These are phyloP conservation scores for Xanthia icteritia DNA, from an alignment of 2,888 invertebrate species.

Conservation along the genomic window DNA sequence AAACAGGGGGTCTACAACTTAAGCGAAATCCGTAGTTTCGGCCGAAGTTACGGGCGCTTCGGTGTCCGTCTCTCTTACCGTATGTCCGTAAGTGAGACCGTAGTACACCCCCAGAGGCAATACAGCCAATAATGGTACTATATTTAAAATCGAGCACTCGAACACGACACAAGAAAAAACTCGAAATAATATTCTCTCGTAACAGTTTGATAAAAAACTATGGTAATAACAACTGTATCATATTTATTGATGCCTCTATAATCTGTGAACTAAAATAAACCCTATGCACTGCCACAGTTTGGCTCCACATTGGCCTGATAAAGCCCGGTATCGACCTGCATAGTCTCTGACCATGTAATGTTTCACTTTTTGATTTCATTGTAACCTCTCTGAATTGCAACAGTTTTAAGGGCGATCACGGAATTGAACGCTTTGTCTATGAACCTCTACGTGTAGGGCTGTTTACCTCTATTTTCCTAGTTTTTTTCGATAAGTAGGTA, in stretches of 20 bases:
- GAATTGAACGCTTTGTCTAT: slow-evolving; percentile 30
- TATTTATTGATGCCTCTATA: slow-evolving; percentile 57
- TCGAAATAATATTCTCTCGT: slow-evolving; percentile 7
- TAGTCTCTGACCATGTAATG: slow-evolving; percentile 67
- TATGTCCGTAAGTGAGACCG: too few relatives aligned
- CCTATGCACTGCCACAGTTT: slow-evolving; percentile 59
- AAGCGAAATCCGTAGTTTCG: too few relatives aligned
- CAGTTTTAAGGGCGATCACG: slow-evolving; percentile 43
- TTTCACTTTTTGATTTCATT: slow-evolving; percentile 64
- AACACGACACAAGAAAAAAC: slow-evolving; percentile 2
- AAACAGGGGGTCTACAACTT: neutral
- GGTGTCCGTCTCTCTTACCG: too few relatives aligned
- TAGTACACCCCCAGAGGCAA: neutral
- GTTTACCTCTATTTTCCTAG: neutral
- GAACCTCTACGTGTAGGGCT: neutral
- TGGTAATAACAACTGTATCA: slow-evolving; percentile 56
- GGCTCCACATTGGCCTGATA: slow-evolving; percentile 57
- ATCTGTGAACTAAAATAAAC: slow-evolving; percentile 51
- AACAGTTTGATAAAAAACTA: slow-evolving; percentile 30
- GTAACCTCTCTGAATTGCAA: slow-evolving; percentile 50
- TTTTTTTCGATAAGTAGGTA: neutral
- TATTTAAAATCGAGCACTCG: neutral
- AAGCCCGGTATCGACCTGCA: slow-evolving; percentile 61
- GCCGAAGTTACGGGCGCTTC: too few relatives aligned
- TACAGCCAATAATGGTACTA: neutral